Percentiles rank a stretch among this genome's conserved stretches.
Conservation (phyloP, 2,797 vertebrate species). For the Alca torda region DNA sequence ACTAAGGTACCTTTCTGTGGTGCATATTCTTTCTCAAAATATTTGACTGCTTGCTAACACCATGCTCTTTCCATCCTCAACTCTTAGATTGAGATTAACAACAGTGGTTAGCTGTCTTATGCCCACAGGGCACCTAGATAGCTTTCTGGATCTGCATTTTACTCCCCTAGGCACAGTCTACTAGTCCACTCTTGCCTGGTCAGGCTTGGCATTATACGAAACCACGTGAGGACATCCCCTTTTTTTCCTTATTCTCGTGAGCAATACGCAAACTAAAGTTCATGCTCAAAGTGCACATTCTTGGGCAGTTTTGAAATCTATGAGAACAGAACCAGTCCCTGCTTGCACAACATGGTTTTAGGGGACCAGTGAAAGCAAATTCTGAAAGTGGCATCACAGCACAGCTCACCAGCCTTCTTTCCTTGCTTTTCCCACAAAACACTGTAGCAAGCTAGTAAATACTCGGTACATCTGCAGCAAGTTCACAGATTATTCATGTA, state of each 20-base stretch:
- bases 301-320: background rate
- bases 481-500: background rate
- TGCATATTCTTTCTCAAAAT: background rate
- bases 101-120: background rate
- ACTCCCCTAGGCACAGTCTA: background rate
- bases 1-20: background rate
- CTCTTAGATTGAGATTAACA: background rate
- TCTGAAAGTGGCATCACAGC: background rate
- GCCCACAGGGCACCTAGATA: fast-evolving
- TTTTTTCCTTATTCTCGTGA: background rate
- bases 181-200: background rate
- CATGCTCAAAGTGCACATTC: background rate
- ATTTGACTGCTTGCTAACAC: background rate
- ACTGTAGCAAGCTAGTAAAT: background rate
- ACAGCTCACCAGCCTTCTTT: background rate
- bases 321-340: background rate
- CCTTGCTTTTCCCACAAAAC: background rate
- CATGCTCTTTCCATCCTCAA: background rate
- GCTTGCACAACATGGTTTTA: background rate
- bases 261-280: background rate
- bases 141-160: background rate
- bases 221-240: background rate
- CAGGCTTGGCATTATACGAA: background rate
- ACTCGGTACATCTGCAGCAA: background rate
- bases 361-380: background rate